phyloP scores from a whole-genome alignment of 2,797 vertebrate genomes.

The Gouania willdenowi region DNA sequence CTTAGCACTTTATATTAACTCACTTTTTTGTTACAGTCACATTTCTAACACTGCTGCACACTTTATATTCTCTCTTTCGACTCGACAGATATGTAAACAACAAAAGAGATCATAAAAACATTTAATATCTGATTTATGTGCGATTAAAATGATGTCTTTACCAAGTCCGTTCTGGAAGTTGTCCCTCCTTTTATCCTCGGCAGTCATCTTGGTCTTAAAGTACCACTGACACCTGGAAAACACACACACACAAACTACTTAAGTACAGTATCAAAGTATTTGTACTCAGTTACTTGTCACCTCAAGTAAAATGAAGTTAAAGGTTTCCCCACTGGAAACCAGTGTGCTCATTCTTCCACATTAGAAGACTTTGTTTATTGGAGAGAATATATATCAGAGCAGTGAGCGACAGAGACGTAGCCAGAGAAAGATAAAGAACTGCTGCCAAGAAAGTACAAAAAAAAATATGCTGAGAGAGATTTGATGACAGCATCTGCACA shows the following conservation, averaged over 20 bases:
- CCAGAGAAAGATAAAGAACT: conserved; percentile 36
- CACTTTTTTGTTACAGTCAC: not conserved
- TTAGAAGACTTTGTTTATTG: not conserved
- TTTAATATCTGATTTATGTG: too few relatives aligned
- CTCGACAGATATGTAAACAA: too few relatives aligned
- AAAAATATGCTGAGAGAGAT: conserved; percentile 39
- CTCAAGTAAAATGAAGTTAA: too few relatives aligned
- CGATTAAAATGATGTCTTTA: too few relatives aligned
- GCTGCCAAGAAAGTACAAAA: conserved; percentile 42
- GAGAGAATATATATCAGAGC: conserved; percentile 33
- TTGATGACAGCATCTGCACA: conserved; percentile 50
- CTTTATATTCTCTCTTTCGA: too few relatives aligned
- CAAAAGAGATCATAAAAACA: too few relatives aligned
- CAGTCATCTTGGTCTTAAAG: conserved; percentile 95
- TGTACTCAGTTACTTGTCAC: too few relatives aligned
- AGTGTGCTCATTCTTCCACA: not conserved
- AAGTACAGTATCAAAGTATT: too few relatives aligned
- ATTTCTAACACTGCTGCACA: too few relatives aligned
- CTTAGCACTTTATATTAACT: conserved; percentile 5
- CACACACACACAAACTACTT: conserved; percentile 5
- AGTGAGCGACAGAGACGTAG: conserved; percentile 26
- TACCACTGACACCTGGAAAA: conserved; percentile 91
- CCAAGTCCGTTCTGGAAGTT: conserved; percentile 86
- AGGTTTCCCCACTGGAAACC: too few relatives aligned
- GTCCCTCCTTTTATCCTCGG: conserved; percentile 89